phyloP scores from a whole-genome alignment of 2,888 invertebrate genomes.

The Lithophane ornitopus region DNA sequence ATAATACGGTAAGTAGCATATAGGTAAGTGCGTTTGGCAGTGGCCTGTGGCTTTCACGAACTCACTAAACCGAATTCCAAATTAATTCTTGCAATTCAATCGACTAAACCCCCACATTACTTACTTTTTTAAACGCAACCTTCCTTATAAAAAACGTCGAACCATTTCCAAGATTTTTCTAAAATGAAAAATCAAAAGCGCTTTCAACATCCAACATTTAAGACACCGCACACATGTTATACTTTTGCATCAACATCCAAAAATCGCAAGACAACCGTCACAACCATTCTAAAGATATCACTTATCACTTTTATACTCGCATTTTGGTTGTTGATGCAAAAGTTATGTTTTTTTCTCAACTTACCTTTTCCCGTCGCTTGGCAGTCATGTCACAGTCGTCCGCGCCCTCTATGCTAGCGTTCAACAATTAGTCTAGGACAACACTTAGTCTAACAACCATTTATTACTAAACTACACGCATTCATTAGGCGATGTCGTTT shows the following conservation, averaged over 20 bases:
- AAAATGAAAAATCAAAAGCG: slow-evolving; percentile 27
- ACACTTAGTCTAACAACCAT: slow-evolving; percentile 68
- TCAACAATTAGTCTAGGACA: slow-evolving; percentile 74
- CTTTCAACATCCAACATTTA: slow-evolving; percentile 36
- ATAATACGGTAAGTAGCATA: slow-evolving; percentile 11
- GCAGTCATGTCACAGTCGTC: slow-evolving; percentile 83
- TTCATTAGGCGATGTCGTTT: slow-evolving; percentile 38
- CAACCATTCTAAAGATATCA: slow-evolving; percentile 42
- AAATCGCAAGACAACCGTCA: slow-evolving; percentile 37
- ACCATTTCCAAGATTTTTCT: slow-evolving; percentile 3
- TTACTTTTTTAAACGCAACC: slow-evolving; percentile 4
- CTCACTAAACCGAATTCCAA: slow-evolving; percentile 19
- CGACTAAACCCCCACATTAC: slow-evolving; percentile 8
- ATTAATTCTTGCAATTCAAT: slow-evolving; percentile 16
- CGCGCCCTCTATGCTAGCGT: slow-evolving; percentile 80
- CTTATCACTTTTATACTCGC: slow-evolving; percentile 4
- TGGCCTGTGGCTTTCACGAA: slow-evolving; percentile 34
- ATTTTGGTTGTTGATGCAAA: slow-evolving; percentile 53
- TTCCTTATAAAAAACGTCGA: neutral
- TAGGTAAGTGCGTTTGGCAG: slow-evolving; percentile 54
- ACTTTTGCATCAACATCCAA: slow-evolving; percentile 51
- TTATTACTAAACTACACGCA: slow-evolving; percentile 59
- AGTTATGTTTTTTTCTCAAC: neutral
- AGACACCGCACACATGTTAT: slow-evolving; percentile 29
- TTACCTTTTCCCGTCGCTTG: slow-evolving; percentile 58